Evolutionary conservation across 2,888 invertebrate species (phyloP).

Genomic region (Aporophyla nigra): DNA sequence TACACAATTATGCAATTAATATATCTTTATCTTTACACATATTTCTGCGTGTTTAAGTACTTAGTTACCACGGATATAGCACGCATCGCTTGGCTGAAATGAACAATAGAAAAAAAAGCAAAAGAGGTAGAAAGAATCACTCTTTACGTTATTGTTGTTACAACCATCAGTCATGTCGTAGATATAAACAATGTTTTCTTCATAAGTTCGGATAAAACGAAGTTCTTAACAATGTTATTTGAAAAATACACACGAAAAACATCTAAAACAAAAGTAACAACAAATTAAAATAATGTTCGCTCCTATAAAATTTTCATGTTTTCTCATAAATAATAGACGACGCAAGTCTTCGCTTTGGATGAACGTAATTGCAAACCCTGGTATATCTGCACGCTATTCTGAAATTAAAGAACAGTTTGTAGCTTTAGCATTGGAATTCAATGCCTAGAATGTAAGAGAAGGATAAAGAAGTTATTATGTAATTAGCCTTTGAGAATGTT

Average conservation of each 20-base stretch:
- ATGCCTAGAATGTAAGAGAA: slow-evolving; percentile 5
- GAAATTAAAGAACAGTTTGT: slow-evolving; percentile 40
- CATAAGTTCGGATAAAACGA: neutral
- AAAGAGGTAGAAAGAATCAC: neutral
- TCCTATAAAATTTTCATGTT: slow-evolving; percentile 80
- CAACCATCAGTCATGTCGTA: neutral
- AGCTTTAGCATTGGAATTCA: slow-evolving; percentile 25
- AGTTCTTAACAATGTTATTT: neutral
- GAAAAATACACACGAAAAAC: neutral
- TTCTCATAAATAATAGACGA: slow-evolving; percentile 80
- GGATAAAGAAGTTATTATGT: slow-evolving; percentile 9
- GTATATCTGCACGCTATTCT: slow-evolving; percentile 47
- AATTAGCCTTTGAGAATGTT: neutral
- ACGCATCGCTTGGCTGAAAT: neutral
- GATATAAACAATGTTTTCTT: neutral
- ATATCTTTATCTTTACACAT: too few species aligned
- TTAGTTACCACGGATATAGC: too few species aligned
- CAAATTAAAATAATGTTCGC: slow-evolving; percentile 63
- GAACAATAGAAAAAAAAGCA: neutral
- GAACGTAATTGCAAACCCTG: slow-evolving; percentile 62
- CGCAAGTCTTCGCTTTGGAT: slow-evolving; percentile 57
- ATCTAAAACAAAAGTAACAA: neutral
- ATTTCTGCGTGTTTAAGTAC: too few species aligned
- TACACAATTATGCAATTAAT: too few species aligned
- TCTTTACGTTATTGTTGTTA: neutral